phyloP scores from a whole-genome alignment of 35 echinoderm and acorn worm species.

The Diadema setosum region DNA sequence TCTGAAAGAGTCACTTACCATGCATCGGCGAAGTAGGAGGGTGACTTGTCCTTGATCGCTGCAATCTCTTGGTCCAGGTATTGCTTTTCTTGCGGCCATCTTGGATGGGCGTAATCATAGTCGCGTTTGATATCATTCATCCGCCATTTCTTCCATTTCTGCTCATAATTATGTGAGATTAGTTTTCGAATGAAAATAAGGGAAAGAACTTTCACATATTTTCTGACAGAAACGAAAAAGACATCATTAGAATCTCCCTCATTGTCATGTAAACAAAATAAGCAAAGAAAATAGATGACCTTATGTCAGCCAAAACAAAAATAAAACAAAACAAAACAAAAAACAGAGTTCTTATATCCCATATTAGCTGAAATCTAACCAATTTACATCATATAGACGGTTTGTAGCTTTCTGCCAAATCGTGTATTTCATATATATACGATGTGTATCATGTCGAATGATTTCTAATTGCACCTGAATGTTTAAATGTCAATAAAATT shows the following conservation, averaged over 20 bases:
- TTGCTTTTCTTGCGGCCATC: slow-evolving; percentile 85
- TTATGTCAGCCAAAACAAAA: background rate
- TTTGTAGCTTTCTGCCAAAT: too few species aligned
- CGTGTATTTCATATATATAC: too few species aligned
- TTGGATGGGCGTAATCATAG: slow-evolving; percentile 81
- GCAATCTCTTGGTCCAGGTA: slow-evolving; percentile 67
- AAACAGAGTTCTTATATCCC: background rate
- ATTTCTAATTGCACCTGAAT: too few species aligned
- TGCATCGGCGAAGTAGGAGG: slow-evolving; percentile 76
- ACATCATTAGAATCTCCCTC: background rate
- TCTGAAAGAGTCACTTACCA: too few species aligned
- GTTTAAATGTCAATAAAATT: too few species aligned
- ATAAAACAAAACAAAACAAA: background rate
- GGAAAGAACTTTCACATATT: background rate
- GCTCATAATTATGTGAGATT: background rate
- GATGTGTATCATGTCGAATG: too few species aligned
- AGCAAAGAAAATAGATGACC: background rate
- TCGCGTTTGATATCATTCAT: slow-evolving; percentile 65
- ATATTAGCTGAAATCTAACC: too few species aligned
- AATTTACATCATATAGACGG: too few species aligned
- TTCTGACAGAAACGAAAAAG: background rate
- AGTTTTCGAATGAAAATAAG: background rate
- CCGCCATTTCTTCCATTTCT: slow-evolving; percentile 79
- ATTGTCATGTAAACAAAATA: background rate
- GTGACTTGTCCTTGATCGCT: slow-evolving; percentile 41